Percentiles rank a stretch among this genome's conserved stretches.
Evolutionary conservation across 2,113 vertebrate species (phyloP).

Genomic region (Microtus pennsylvanicus): DNA sequence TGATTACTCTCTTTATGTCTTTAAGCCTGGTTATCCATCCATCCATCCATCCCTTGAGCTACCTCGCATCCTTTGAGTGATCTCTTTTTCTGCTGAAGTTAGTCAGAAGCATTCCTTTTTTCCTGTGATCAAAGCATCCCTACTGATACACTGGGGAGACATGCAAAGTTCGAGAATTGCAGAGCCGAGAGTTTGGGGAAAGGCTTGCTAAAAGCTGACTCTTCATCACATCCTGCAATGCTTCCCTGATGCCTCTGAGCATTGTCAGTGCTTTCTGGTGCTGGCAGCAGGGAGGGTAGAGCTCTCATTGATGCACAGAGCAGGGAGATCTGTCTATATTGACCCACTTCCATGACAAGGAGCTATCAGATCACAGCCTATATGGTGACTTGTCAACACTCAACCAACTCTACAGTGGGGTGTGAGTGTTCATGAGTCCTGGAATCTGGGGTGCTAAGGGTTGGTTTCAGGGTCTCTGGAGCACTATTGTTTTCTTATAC

Average conservation of each 20-base stretch:
- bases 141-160: constrained; percentile 9
- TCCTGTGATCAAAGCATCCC: constrained; percentile 64
- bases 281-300: background rate
- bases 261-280: background rate
- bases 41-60: background rate
- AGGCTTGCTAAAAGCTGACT: constrained; percentile 53
- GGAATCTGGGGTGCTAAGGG: background rate
- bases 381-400: background rate
- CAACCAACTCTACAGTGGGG: background rate
- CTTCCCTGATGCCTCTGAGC: background rate
- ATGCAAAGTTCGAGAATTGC: constrained; percentile 59
- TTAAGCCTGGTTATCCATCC: constrained; percentile 10
- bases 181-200: constrained; percentile 46
- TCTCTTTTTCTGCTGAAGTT: constrained; percentile 69
- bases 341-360: background rate
- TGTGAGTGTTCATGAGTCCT: background rate
- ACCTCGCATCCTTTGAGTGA: background rate
- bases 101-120: constrained; percentile 50
- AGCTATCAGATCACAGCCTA: background rate
- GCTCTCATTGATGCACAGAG: no score
- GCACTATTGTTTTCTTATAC: background rate
- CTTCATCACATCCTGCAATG: background rate
- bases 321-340: no score
- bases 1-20: background rate
- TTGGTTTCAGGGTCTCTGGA: background rate